These are phyloP conservation scores for Gryon sp. DNA, from an alignment of 1,140 invertebrate genomes.

Conservation along the genomic window DNA sequence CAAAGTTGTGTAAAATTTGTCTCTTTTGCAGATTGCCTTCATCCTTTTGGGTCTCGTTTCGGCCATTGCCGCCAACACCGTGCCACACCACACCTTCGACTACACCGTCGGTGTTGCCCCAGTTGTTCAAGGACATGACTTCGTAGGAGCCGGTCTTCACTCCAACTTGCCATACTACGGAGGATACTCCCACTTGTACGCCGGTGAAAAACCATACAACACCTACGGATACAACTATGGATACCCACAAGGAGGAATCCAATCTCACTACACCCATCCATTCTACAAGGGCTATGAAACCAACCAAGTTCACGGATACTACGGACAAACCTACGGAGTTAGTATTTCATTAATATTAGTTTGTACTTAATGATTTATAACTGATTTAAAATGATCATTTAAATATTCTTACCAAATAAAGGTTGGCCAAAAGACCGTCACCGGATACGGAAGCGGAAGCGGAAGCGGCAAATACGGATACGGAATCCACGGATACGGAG, in stretches of 20 bases:
- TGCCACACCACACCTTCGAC: background rate
- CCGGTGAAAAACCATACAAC: background rate
- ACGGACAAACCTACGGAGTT: background rate
- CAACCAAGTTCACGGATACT: too few relatives aligned
- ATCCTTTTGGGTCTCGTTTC: conserved; percentile 19
- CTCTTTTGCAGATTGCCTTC: conserved; percentile 17
- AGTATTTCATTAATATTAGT: background rate
- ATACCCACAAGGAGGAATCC: background rate
- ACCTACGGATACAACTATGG: background rate
- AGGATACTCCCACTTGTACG: conserved; percentile 2
- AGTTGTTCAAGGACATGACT: background rate
- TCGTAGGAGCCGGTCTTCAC: background rate
- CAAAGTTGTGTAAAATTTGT: background rate
- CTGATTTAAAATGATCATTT: too few relatives aligned
- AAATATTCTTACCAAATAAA: background rate
- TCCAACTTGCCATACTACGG: background rate
- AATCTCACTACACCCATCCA: conserved; percentile 2
- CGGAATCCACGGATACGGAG: conserved; percentile 16
- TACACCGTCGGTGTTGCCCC: background rate
- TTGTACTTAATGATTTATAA: background rate
- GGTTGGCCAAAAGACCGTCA: background rate
- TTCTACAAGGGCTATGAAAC: conserved; percentile 10
- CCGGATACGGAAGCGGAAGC: background rate
- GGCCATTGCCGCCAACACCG: background rate
- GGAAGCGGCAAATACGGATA: background rate